Base-by-base conservation (phyloP, 2,888 invertebrate genomes). In the Luffia ferchaultella region DNA sequence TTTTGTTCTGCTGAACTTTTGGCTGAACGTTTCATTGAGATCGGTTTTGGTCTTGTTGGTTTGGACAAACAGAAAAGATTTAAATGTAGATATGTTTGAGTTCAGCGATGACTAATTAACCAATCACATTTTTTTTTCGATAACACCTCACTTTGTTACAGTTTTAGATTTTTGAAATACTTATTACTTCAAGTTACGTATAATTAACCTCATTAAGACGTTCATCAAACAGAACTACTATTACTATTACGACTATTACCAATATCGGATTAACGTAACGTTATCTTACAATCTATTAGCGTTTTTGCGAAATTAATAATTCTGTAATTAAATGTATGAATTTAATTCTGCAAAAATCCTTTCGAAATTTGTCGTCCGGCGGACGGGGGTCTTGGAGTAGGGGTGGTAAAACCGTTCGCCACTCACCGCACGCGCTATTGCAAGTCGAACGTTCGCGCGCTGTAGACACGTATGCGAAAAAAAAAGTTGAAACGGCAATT, bases 371-470 rank as follows among this genome's bases (percentile, higher is more conserved):
- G 57, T 55, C 61, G 60, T 75, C 30, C 30, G 30, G 5, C 30
- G 78, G 67, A 73, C 76, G 76, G 77, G 74, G 62, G 62, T 57
- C 49, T 59, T 65, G 42, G 72, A 76, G 82, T 73, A 80, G 83
- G 82, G 78, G 76, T 72, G 77, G 79, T 82, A 80, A 82, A 83
- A 83, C 74, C 61, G 62, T 67, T 67, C 64, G 70, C 63, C 70
- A 62, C 56, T 60, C 64, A 67, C 66, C 65, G 68, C 67, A 56
- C 69, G 68, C 70, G 68, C 62, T 76, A 83, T 70, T 78, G 64
- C 64, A 64, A 65, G 60, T 56, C 59, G 60, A 67, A 65, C 73
- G 64, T 67, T 65, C 67, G 72, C 60, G 3, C 30, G 30, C 30
- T 12, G 30, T 30, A 3, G 12, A 30, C 30, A 12, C 30, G 12